Conservation (phyloP, 2,113 vertebrate species). For the Benitochromis conjunctus region DNA sequence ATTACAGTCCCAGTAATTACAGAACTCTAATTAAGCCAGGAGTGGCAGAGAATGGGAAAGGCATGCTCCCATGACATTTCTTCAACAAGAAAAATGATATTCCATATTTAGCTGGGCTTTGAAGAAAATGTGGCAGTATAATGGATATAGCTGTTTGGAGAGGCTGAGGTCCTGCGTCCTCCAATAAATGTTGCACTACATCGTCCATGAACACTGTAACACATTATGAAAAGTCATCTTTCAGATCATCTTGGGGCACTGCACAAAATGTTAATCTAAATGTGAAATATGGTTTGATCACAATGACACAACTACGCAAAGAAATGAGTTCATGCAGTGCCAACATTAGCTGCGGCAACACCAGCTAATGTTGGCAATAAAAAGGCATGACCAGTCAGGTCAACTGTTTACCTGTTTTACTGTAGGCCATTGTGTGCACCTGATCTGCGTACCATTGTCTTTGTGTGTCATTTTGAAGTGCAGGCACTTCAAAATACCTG, state of each 20-base stretch:
- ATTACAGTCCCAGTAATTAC: constrained; percentile 68
- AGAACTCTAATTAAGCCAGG: constrained; percentile 63
- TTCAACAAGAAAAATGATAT: constrained; percentile 65
- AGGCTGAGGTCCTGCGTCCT: constrained; percentile 19
- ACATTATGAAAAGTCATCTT: constrained; percentile 29
- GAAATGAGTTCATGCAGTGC: neutral
- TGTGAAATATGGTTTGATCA: constrained; percentile 15
- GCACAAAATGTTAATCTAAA: constrained; percentile 2
- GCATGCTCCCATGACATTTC: constrained; percentile 69
- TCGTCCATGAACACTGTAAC: constrained; percentile 12
- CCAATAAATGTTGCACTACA: constrained; percentile 48
- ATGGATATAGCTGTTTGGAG: constrained; percentile 49
- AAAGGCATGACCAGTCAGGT: neutral
- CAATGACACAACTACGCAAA: constrained; percentile 2
- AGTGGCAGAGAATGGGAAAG: constrained; percentile 55
- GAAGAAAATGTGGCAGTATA: constrained; percentile 60
- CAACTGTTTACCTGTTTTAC: neutral
- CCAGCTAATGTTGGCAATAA: neutral
- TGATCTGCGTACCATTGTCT: neutral
- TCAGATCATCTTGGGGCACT: neutral
- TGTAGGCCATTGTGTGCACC: neutral
- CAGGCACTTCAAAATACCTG: too few relatives aligned
- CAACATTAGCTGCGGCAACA: neutral
- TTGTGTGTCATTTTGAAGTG: neutral
- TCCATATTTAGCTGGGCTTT: constrained; percentile 64